A percentile compares a stretch with the other conserved stretches of the same genome.
phyloP scores from a whole-genome alignment of 64 coral and sea anemone genomes.

The Exaiptasia diaphana region DNA sequence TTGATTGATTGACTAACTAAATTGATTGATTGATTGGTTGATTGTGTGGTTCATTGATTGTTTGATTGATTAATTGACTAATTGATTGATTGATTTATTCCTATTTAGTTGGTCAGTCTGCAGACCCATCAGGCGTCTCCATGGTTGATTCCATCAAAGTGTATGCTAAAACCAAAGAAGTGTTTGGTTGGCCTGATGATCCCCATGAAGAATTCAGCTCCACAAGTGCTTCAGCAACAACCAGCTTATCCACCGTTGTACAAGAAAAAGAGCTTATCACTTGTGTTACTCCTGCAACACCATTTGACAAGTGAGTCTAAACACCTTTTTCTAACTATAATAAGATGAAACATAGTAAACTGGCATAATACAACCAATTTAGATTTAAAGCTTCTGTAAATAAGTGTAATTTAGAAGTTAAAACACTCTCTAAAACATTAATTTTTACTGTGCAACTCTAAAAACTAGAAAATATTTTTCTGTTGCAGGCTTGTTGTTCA shows the following conservation, averaged over 20 bases:
- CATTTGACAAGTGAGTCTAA: constrained; percentile 71
- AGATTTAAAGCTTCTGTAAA: too few relatives aligned
- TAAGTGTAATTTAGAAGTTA: too few relatives aligned
- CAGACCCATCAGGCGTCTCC: constrained; percentile 85
- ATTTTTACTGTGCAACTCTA: too few relatives aligned
- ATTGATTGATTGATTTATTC: too few relatives aligned
- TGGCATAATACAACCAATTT: too few relatives aligned
- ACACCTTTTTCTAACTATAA: neutral
- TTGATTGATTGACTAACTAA: too few relatives aligned
- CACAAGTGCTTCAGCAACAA: constrained; percentile 39
- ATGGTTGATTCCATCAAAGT: constrained; percentile 99
- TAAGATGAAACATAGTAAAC: too few relatives aligned
- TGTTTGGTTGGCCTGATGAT: constrained; percentile 98
- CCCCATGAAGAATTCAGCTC: constrained; percentile 75
- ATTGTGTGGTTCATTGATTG: too few relatives aligned
- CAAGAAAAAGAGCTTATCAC: constrained; percentile 54
- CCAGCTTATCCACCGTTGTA: constrained; percentile 38
- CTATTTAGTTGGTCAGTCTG: constrained; percentile 79
- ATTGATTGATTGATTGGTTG: too few relatives aligned
- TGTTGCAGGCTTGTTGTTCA: constrained; percentile 75
- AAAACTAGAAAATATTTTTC: too few relatives aligned
- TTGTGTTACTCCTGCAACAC: constrained; percentile 52
- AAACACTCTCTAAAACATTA: too few relatives aligned
- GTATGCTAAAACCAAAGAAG: constrained; percentile 94
- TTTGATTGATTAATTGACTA: too few relatives aligned